A percentile compares a stretch with the other conserved stretches of the same genome.
phyloP scores from a whole-genome alignment of 2,113 vertebrate species.

The Serranochromis macrocephalus region DNA sequence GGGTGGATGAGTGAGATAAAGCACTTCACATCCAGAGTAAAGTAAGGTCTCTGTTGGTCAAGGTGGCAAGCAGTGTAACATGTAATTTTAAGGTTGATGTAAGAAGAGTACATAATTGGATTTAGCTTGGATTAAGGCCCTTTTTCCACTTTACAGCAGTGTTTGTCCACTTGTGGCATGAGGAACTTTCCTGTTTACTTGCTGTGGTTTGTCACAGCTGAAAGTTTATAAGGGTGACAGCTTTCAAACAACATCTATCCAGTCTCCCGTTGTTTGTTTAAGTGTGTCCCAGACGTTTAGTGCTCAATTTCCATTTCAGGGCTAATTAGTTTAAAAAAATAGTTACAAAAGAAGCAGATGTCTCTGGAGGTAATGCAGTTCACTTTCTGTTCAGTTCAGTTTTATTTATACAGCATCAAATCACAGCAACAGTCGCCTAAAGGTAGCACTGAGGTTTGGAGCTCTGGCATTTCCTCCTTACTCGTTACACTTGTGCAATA shows the following conservation, averaged over 20 bases:
- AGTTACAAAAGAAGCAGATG: accelerated
- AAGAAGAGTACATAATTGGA: background rate
- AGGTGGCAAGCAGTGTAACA: background rate
- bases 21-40: background rate
- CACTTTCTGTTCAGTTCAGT: background rate
- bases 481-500: background rate
- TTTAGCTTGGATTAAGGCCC: background rate
- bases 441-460: background rate
- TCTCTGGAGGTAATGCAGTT: background rate
- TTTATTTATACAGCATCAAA: background rate
- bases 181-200: background rate
- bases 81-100: background rate
- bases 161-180: background rate
- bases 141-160: background rate
- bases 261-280: background rate
- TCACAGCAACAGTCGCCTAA: background rate
- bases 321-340: background rate
- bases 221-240: background rate
- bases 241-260: background rate
- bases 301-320: background rate
- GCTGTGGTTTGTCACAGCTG: background rate
- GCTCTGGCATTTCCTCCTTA: background rate
- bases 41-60: background rate
- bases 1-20: background rate
- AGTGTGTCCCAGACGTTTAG: background rate